Base-by-base conservation (phyloP, 37 sponge, comb jelly and placozoan species). In the Dysidea cf. avara region DNA sequence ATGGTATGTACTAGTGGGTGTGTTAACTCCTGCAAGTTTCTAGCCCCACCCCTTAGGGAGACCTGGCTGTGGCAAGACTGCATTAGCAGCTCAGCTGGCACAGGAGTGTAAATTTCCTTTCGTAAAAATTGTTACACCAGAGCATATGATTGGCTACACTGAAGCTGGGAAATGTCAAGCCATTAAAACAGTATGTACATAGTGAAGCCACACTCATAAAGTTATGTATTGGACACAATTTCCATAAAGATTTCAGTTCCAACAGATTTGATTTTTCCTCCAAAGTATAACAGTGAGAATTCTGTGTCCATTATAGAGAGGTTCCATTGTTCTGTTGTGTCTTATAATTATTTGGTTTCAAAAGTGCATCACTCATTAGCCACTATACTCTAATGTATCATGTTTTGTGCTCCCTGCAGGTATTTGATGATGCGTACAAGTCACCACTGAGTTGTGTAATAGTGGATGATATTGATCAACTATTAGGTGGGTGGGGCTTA, bases 371-470 rank as follows among this genome's bases (percentile, higher is more conserved):
- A n/a, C n/a, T n/a, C 21, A 6, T 49, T 18, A 6, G 14, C 30
- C 25, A 20, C 66, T 35, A 5, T 35, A 20, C 4, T 34, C 34
- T 28, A 26, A 7, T 28, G 25, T 33, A 63, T 50, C 28, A 2
- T 62, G 3, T 61, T 38, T 61, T 49, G 33, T 46, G 33, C 13
- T 18, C 5, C 25, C 24, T 56, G 38, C 47, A 78, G 79, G 80
- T 95, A 32, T 99, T 99, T 82, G 90, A 95, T 26, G 93, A 95
- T 76, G 99, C 99, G 9, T 99, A 99, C 91, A 92, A 87, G 73
- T 92, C 96, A 21, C 90, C 89, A 53, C 75, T 95, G 26, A 95
- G 99, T 74, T 92, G 94, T 68, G 60, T 99, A 16, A 84, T 99
- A 22, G 64, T 99, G n/a, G 99, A 99, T 64, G 91, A 92, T 69